Evolutionary conservation across 2,888 invertebrate species (phyloP), one percentile per base, ranked within the genome.

Genomic region (Baccha elongata): DNA sequence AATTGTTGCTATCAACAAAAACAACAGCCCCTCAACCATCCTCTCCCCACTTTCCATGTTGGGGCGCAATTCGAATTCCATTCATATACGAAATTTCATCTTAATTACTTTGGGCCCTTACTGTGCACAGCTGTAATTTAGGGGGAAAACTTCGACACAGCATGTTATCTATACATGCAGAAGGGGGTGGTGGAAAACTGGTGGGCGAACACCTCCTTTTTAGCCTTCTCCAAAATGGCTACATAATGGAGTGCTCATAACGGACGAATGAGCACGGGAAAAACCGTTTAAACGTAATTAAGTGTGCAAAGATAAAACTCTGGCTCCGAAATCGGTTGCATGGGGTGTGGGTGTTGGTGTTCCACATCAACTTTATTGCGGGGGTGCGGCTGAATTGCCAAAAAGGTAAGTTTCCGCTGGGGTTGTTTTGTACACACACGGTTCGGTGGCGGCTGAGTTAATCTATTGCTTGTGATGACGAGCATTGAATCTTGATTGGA

Each of bases 211-310:
- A 42, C 35, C 60, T 53, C 55, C 69, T 19, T 26, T 11, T 35
- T 32, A 10, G 64, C 15, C 67, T 64, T 52, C 58, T 71, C 35
- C 65, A 81, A 81, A 81, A 78, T 83, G 72, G 83, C 83, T 83
- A 78, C 83, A 83, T 83, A 83, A 83, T 83, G 83, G 73, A 83
- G 83, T 64, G 78, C 83, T 68, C 83, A 83, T 83, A 83, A 83
- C 83, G 83, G 78, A 78, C 83, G 78, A 83, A 78, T 68, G 78
- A 83, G 83, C 83, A 73, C 83, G 83, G 83, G 72, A 83, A 83
- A 75, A 83, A 78, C 78, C 83, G 72, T 83, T 83, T 76, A 83
- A 78, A 78, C 78, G 83, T 83, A 83, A 83, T 83, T 83, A 83
- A 83, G 83, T 83, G 83, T 83, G 83, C 78, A 83, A 72, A 83